Evolutionary conservation across 2,888 invertebrate genomes (phyloP).

Genomic region (Cheilosia scutellata): DNA sequence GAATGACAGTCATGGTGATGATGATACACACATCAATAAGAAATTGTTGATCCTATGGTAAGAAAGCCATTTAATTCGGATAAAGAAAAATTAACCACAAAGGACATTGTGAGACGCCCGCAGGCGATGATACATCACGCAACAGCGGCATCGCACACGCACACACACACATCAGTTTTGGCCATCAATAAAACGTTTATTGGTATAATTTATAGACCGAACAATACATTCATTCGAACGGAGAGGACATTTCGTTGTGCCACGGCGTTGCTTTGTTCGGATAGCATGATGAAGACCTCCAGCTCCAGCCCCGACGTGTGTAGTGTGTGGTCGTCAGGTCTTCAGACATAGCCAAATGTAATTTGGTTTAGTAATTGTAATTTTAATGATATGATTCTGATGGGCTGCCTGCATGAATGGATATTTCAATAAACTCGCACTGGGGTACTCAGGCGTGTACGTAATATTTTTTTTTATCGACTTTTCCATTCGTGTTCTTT

Average conservation of each 20-base stretch:
- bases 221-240: conserved; percentile 4
- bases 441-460: not conserved
- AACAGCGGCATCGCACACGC: not conserved
- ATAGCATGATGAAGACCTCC: too few species aligned
- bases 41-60: not conserved
- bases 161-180: not conserved
- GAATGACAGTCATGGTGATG: conserved; percentile 1
- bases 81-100: not conserved
- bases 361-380: not conserved
- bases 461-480: not conserved
- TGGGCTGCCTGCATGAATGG: conserved; percentile 1
- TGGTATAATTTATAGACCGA: conserved; percentile 12
- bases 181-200: conserved; percentile 22
- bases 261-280: too few species aligned
- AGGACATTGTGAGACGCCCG: not conserved
- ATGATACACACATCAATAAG: not conserved
- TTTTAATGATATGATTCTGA: not conserved
- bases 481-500: not conserved
- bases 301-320: too few species aligned
- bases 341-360: too few species aligned
- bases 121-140: not conserved
- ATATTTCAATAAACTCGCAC: not conserved
- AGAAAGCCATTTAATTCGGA: not conserved
- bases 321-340: too few species aligned
- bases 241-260: not conserved